Evolutionary conservation across 2,888 invertebrate species (phyloP).

Genomic region (Volucella inanis): DNA sequence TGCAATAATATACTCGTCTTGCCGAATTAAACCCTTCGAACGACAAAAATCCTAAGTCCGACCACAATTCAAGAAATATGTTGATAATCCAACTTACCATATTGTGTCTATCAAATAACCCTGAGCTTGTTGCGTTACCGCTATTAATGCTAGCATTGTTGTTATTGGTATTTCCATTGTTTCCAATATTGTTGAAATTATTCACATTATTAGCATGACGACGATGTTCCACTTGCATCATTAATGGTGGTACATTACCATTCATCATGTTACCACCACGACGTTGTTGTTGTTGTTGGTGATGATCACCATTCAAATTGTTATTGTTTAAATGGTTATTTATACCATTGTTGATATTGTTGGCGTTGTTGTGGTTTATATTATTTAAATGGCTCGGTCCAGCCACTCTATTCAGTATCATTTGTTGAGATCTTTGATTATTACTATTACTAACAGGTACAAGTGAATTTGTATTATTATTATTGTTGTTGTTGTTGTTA

Average conservation of each 20-base stretch:
- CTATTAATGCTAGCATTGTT: slow-evolving; percentile 72
- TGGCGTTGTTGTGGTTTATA: slow-evolving; percentile 67
- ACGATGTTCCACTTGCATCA: slow-evolving; percentile 68
- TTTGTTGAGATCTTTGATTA: slow-evolving; percentile 78
- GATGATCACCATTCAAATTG: slow-evolving; percentile 69
- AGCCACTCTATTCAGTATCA: slow-evolving; percentile 77
- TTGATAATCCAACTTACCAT: slow-evolving; percentile 68
- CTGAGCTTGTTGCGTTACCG: slow-evolving; percentile 78
- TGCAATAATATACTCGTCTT: too few species aligned
- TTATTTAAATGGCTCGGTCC: slow-evolving; percentile 77
- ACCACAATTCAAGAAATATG: slow-evolving; percentile 47
- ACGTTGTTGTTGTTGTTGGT: slow-evolving; percentile 53
- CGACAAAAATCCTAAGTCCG: slow-evolving; percentile 25
- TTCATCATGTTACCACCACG: slow-evolving; percentile 69
- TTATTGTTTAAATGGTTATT: slow-evolving; percentile 57
- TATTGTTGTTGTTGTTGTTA: slow-evolving; percentile 69
- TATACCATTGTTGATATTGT: slow-evolving; percentile 59
- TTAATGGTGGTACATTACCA: slow-evolving; percentile 57
- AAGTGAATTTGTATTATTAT: slow-evolving; percentile 74
- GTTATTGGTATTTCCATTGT: slow-evolving; percentile 65
- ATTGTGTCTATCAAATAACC: slow-evolving; percentile 79
- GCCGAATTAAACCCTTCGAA: too few species aligned
- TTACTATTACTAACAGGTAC: slow-evolving; percentile 76
- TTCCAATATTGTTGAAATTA: slow-evolving; percentile 63
- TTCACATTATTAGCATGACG: slow-evolving; percentile 64